These are phyloP conservation scores for Astyanax mexicanus DNA, from an alignment of 2,797 vertebrate species.

Conservation along the genomic window DNA sequence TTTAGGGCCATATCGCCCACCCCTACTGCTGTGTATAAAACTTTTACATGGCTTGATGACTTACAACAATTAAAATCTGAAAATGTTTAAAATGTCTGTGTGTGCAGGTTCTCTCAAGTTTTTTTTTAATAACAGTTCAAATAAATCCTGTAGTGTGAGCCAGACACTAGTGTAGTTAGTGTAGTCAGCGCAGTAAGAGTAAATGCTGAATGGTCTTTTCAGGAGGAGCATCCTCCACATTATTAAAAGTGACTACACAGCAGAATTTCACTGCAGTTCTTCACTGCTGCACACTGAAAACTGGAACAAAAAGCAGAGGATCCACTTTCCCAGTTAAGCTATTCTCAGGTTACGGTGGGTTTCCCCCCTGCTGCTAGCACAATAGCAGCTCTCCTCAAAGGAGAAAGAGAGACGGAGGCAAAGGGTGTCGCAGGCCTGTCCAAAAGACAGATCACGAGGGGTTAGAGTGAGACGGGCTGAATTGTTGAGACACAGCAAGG, in stretches of 20 bases:
- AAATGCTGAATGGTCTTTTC: constrained; percentile 3
- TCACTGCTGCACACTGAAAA: constrained; percentile 51
- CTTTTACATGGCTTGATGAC: too few species aligned
- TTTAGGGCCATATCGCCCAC: too few species aligned
- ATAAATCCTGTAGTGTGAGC: too few species aligned
- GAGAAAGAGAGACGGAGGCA: constrained; percentile 32
- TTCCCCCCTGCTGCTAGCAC: constrained; percentile 49
- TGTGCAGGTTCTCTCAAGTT: too few species aligned
- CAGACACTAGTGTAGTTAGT: too few species aligned
- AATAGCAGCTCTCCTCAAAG: constrained; percentile 43
- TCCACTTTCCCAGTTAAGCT: constrained; percentile 54
- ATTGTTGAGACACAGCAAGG: constrained; percentile 42
- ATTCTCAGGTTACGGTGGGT: constrained; percentile 57
- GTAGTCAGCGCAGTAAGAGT: constrained; percentile 6
- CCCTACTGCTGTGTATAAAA: too few species aligned
- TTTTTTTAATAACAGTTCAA: too few species aligned
- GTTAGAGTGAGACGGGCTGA: constrained; percentile 40
- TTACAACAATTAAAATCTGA: too few species aligned
- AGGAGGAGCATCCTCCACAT: constrained; percentile 27
- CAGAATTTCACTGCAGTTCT: constrained; percentile 46
- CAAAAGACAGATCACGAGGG: constrained; percentile 50
- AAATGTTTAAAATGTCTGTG: too few species aligned
- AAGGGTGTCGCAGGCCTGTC: constrained; percentile 39
- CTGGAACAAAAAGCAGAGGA: constrained; percentile 52
- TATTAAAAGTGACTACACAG: constrained; percentile 15